Evolutionary conservation across 2,888 invertebrate species (phyloP).

Genomic region (Caenorhabditis sp.): DNA sequence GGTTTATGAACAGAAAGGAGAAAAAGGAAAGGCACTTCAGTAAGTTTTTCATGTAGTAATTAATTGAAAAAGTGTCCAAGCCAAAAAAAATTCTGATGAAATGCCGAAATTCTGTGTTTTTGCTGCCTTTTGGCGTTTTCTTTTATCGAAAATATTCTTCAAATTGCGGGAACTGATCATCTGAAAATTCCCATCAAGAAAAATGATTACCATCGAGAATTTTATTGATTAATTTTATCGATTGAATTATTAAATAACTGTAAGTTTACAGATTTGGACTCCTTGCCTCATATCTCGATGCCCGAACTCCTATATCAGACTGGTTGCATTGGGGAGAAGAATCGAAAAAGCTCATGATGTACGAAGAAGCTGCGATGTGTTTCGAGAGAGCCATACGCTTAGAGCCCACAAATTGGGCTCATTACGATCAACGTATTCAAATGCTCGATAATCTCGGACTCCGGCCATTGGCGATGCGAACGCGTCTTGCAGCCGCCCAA

Average conservation of each 20-base stretch:
- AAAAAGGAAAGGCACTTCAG: constrained; percentile 50
- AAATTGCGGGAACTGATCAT: too few species aligned
- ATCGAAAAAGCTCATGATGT: constrained; percentile 52
- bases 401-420: constrained; percentile 58
- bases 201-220: neutral
- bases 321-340: constrained; percentile 66
- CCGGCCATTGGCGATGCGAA: constrained; percentile 61
- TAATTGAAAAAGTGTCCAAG: neutral
- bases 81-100: too few species aligned
- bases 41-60: constrained; percentile 3
- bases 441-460: constrained; percentile 54
- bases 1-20: constrained; percentile 60
- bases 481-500: constrained; percentile 58
- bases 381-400: constrained; percentile 60
- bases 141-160: too few species aligned
- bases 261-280: constrained; percentile 52
- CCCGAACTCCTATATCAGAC: constrained; percentile 59
- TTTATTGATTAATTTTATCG: neutral
- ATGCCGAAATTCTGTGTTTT: too few species aligned
- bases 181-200: too few species aligned
- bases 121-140: too few species aligned
- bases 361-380: constrained; percentile 66
- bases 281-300: constrained; percentile 62
- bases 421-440: constrained; percentile 66
- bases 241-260: neutral